Conservation (phyloP, 2,888 invertebrate genomes). For the Lepidocyrtoides sp. region DNA sequence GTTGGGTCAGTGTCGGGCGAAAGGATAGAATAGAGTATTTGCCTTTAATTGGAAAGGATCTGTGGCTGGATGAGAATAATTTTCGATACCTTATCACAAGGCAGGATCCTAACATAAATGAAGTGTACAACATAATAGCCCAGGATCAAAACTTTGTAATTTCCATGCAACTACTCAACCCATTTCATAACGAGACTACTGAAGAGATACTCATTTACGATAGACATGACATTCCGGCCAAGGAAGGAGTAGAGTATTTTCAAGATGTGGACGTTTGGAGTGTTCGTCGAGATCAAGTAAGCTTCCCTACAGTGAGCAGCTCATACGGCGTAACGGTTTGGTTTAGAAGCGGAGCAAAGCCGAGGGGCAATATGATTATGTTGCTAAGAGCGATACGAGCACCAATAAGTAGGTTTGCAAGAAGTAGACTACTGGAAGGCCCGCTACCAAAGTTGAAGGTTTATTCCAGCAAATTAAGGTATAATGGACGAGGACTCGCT, state of each 20-base stretch:
- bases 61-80: slow-evolving; percentile 91
- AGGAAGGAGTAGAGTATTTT: slow-evolving; percentile 82
- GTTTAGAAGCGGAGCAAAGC: slow-evolving; percentile 92
- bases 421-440: slow-evolving; percentile 88
- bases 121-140: slow-evolving; percentile 82
- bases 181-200: slow-evolving; percentile 95
- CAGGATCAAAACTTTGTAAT: slow-evolving; percentile 93
- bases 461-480: slow-evolving; percentile 91
- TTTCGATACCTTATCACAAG: slow-evolving; percentile 94
- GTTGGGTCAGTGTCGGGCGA: slow-evolving; percentile 94
- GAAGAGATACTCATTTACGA: slow-evolving; percentile 94
- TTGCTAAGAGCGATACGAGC: slow-evolving; percentile 84
- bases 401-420: slow-evolving; percentile 83
- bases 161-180: slow-evolving; percentile 96
- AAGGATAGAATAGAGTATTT: slow-evolving; percentile 92
- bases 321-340: slow-evolving; percentile 93
- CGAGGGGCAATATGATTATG: slow-evolving; percentile 92
- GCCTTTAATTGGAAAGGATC: slow-evolving; percentile 89
- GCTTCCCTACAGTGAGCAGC: slow-evolving; percentile 96
- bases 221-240: slow-evolving; percentile 89
- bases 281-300: slow-evolving; percentile 93
- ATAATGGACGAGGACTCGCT: slow-evolving; percentile 93
- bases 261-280: slow-evolving; percentile 90
- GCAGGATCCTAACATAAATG: slow-evolving; percentile 87
- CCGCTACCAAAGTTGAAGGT: slow-evolving; percentile 93